These are phyloP conservation scores for Drosophila planitibia DNA, from an alignment of 2,888 invertebrate species.

Conservation along the genomic window DNA sequence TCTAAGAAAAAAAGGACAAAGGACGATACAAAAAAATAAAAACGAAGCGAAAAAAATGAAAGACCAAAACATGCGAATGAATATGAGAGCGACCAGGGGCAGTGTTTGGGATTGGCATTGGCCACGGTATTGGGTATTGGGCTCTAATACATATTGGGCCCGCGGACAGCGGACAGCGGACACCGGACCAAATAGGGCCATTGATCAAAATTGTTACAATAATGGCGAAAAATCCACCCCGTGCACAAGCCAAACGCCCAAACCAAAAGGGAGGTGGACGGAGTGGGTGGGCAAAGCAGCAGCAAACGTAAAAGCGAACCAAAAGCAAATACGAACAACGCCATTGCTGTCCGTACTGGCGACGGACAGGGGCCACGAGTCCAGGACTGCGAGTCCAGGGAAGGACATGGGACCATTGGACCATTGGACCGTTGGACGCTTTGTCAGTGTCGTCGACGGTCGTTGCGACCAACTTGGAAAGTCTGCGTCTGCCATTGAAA, in stretches of 20 bases:
- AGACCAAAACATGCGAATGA: constrained; percentile 62
- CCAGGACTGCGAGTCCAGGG: constrained; percentile 22
- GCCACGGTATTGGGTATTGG: not conserved
- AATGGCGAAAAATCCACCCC: constrained; percentile 83
- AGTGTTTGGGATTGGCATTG: constrained; percentile 33
- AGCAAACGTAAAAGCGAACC: constrained; percentile 37
- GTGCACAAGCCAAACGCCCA: constrained; percentile 50
- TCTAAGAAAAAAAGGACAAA: constrained; percentile 45
- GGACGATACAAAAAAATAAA: constrained; percentile 32
- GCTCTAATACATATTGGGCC: constrained; percentile 26
- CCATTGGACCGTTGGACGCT: constrained; percentile 28
- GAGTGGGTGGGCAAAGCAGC: constrained; percentile 10
- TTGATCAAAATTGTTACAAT: constrained; percentile 83
- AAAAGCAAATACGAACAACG: constrained; percentile 64
- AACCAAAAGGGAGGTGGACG: not conserved
- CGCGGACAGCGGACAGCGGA: constrained; percentile 59
- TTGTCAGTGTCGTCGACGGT: constrained; percentile 22
- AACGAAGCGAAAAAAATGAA: constrained; percentile 17
- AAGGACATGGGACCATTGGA: constrained; percentile 30
- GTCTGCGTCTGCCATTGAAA: constrained; percentile 75
- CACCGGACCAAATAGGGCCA: constrained; percentile 75
- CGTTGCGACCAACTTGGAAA: constrained; percentile 27
- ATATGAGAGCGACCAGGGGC: constrained; percentile 51
- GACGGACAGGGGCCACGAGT: constrained; percentile 28
- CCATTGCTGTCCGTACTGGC: constrained; percentile 72